These are phyloP conservation scores for Alcis repandata DNA, from an alignment of 2,888 invertebrate genomes.

Conservation along the genomic window DNA sequence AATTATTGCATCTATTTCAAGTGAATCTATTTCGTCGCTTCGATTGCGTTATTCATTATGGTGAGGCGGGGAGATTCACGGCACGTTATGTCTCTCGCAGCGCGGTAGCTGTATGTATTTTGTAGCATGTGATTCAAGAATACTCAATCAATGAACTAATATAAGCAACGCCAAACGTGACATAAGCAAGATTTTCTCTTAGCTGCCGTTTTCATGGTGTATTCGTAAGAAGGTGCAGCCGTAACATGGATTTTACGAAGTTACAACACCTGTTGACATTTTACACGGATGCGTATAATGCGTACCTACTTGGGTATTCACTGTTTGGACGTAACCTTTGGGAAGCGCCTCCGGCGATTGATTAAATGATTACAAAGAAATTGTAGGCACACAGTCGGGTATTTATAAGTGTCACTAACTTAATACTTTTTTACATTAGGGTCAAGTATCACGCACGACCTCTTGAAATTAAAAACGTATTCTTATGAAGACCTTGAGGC, in stretches of 20 bases:
- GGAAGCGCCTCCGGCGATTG: conserved; percentile 49
- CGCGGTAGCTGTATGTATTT: conserved; percentile 14
- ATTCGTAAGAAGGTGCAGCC: conserved; percentile 32
- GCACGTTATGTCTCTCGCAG: conserved; percentile 6
- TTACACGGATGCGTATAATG: conserved; percentile 42
- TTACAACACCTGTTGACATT: conserved; percentile 55
- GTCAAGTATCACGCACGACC: conserved; percentile 39
- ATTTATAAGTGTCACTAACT: conserved; percentile 33
- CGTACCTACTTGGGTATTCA: conserved; percentile 32
- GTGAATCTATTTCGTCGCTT: conserved; percentile 29
- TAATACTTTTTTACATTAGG: conserved; percentile 37
- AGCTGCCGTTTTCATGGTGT: conserved; percentile 15
- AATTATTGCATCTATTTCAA: conserved; percentile 42
- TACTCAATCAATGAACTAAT: conserved; percentile 24
- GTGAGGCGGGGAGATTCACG: conserved; percentile 9
- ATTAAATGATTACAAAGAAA: conserved; percentile 45
- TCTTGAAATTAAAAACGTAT: conserved; percentile 56
- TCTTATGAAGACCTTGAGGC: conserved; percentile 53
- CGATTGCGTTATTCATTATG: conserved; percentile 20
- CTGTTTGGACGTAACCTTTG: conserved; percentile 50
- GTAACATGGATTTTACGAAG: conserved; percentile 32
- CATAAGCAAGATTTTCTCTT: conserved; percentile 33
- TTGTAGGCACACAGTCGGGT: conserved; percentile 25
- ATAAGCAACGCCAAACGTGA: conserved; percentile 26
- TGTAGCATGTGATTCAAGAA: conserved; percentile 7